phyloP scores from a whole-genome alignment of 2,797 vertebrate species.

The Pseudopleuronectes americanus region DNA sequence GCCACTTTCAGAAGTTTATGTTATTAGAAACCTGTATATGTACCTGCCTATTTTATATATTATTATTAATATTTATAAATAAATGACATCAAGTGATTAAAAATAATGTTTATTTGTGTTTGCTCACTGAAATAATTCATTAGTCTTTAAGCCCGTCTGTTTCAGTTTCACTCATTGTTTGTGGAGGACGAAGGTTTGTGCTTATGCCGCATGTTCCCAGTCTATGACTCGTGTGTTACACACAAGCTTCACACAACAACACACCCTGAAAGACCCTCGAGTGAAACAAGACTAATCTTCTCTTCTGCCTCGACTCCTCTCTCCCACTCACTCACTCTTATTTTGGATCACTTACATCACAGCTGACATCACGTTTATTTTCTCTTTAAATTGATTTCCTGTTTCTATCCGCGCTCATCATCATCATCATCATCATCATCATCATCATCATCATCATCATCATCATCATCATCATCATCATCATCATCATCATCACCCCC shows the following conservation, averaged over 20 bases:
- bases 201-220: constrained; percentile 1
- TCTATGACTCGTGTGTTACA: not conserved
- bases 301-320: constrained; percentile 12
- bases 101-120: not conserved
- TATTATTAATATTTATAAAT: too few relatives aligned
- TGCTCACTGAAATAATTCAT: too few relatives aligned
- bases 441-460: constrained; percentile 3
- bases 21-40: too few relatives aligned
- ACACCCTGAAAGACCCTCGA: not conserved
- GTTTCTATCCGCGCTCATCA: constrained; percentile 35
- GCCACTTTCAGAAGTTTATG: too few relatives aligned
- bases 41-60: too few relatives aligned
- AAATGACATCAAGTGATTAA: too few relatives aligned
- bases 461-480: not conserved
- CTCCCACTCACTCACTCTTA: constrained; percentile 35
- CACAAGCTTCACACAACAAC: too few relatives aligned
- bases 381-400: constrained; percentile 26
- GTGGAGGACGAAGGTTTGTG: constrained; percentile 26
- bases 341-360: constrained; percentile 61
- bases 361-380: constrained; percentile 45
- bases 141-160: constrained; percentile 30
- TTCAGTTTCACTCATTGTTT: constrained; percentile 8
- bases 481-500: constrained; percentile 5
- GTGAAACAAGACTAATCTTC: constrained; percentile 1
- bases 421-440: constrained; percentile 3